Conservation (phyloP, 2,888 invertebrate species). For the Gasteruption jaculator region DNA sequence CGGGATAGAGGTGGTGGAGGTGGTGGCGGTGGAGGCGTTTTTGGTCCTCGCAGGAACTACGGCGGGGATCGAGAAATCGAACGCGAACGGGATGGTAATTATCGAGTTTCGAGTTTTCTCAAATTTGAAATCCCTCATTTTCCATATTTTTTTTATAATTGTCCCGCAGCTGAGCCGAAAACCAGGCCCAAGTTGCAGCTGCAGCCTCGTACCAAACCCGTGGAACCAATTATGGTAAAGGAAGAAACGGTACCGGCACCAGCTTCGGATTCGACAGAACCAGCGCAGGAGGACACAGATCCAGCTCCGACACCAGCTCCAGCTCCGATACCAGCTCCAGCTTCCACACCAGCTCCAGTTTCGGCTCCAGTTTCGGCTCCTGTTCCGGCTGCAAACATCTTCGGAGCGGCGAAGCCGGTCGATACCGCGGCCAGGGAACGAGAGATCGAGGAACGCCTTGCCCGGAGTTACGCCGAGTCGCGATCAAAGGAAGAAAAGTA, state of each 20-base stretch:
- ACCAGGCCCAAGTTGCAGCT: conserved; percentile 77
- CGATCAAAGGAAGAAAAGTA: conserved; percentile 42
- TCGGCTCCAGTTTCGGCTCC: too few relatives aligned
- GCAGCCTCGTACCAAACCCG: conserved; percentile 75
- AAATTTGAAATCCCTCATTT: not conserved
- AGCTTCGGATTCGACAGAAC: conserved; percentile 7
- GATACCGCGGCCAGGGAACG: conserved; percentile 87
- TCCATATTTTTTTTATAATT: not conserved
- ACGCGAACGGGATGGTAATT: conserved; percentile 30
- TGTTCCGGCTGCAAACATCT: conserved; percentile 70
- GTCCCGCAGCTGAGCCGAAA: conserved; percentile 54
- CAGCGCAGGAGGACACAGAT: too few relatives aligned
- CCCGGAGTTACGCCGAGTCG: conserved; percentile 51
- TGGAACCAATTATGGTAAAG: conserved; percentile 50
- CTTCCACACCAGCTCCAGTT: conserved; percentile 41
- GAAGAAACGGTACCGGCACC: conserved; percentile 20
- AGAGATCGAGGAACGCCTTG: conserved; percentile 85
- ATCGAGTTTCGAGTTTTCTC: not conserved
- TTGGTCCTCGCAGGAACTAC: conserved; percentile 42
- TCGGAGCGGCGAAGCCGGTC: conserved; percentile 93
- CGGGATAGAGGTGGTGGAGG: conserved; percentile 44
- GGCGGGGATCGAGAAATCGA: conserved; percentile 36
- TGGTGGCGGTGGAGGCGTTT: conserved; percentile 48
- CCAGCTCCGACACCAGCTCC: conserved; percentile 17
- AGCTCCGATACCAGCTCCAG: conserved; percentile 40